These are phyloP conservation scores for Thamnaconus septentrionalis DNA, from an alignment of 2,113 vertebrate genomes.

Conservation along the genomic window DNA sequence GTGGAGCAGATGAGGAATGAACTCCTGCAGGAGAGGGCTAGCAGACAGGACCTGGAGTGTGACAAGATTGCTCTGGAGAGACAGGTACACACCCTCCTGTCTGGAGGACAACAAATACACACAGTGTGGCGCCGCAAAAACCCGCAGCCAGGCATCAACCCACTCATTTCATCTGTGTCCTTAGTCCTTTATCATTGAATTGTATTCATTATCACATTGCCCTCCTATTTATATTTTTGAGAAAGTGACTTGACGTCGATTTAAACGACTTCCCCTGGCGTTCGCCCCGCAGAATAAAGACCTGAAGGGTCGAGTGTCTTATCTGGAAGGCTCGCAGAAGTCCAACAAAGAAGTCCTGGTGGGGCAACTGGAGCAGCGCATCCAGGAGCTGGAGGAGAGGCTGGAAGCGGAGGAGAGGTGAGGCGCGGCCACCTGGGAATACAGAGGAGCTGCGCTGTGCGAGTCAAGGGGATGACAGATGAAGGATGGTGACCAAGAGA, in stretches of 20 bases:
- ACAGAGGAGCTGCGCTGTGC: background rate
- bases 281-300: conserved; percentile 85
- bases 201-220: conserved; percentile 18
- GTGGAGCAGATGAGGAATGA: conserved; percentile 95
- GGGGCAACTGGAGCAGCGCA: conserved; percentile 86
- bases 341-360: conserved; percentile 92
- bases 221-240: background rate
- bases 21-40: conserved; percentile 91
- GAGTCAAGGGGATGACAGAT: background rate
- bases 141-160: conserved; percentile 21
- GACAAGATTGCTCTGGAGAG: conserved; percentile 96
- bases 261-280: background rate
- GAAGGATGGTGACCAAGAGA: background rate
- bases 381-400: conserved; percentile 89
- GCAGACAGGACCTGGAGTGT: conserved; percentile 93
- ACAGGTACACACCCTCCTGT: conserved; percentile 83
- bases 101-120: conserved; percentile 45
- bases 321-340: conserved; percentile 89
- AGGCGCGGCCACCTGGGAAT: conserved; percentile 21
- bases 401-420: conserved; percentile 93
- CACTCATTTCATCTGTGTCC: conserved; percentile 46
- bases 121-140: conserved; percentile 22
- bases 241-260: background rate
- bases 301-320: conserved; percentile 86
- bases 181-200: conserved; percentile 32